A percentile compares a stretch with the other conserved stretches of the same genome.
These are phyloP conservation scores for Tridacna gigas DNA, from an alignment of 2,888 invertebrate genomes.

Conservation along the genomic window DNA sequence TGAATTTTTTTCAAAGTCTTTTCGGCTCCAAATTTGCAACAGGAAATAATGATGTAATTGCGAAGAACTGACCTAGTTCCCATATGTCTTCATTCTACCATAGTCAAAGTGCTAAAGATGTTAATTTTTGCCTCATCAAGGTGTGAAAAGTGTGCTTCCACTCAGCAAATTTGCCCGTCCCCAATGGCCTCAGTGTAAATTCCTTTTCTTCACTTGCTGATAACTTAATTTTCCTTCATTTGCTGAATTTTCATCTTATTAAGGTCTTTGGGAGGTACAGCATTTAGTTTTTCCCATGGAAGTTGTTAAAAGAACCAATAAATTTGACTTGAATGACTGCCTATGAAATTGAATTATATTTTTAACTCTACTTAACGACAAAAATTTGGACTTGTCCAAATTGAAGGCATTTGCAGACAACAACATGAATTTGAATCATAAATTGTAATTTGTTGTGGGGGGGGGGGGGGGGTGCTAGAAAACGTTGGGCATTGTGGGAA, in stretches of 20 bases:
- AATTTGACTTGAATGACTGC: conserved; percentile 22
- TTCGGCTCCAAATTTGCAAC: too few relatives aligned
- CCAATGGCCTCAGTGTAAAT: conserved; percentile 31
- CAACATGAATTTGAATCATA: too few relatives aligned
- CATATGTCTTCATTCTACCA: conserved; percentile 11
- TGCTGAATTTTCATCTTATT: conserved; percentile 15
- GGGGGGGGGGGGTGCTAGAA: too few relatives aligned
- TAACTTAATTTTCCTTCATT: conserved; percentile 24
- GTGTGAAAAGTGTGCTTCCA: conserved; percentile 29
- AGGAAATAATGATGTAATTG: not conserved
- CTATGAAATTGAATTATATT: conserved; percentile 38
- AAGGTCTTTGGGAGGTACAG: conserved; percentile 36
- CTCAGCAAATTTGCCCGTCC: conserved; percentile 10
- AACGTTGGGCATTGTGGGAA: not conserved
- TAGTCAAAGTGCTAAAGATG: conserved; percentile 11
- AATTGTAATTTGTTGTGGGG: too few relatives aligned
- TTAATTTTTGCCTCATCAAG: conserved; percentile 32
- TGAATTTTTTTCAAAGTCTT: too few relatives aligned
- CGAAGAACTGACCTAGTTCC: conserved; percentile 14
- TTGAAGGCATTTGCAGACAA: too few relatives aligned
- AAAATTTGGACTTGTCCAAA: too few relatives aligned
- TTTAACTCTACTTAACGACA: not conserved
- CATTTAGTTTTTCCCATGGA: conserved; percentile 35
- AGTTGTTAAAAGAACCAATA: conserved; percentile 24
- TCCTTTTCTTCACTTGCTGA: conserved; percentile 11